These are phyloP conservation scores for Trematomus loennbergii DNA, from an alignment of 2,113 vertebrate species.

Conservation along the genomic window DNA sequence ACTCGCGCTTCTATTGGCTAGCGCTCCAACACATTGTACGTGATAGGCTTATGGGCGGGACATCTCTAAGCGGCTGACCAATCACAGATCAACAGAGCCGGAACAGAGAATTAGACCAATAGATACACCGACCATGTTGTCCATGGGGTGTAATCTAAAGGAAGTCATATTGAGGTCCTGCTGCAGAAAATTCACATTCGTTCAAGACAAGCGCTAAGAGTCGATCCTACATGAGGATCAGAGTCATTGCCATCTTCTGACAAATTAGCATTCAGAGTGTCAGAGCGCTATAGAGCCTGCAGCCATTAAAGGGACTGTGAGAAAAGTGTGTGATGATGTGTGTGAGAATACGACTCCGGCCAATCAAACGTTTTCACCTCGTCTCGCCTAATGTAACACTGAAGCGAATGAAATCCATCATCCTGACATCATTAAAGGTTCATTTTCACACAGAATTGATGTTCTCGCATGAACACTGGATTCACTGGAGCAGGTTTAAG, in stretches of 20 bases:
- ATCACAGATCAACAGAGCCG: no score
- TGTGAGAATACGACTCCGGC: background rate
- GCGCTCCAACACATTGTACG: no score
- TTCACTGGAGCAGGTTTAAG: background rate
- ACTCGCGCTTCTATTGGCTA: no score
- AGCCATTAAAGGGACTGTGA: constrained; percentile 21
- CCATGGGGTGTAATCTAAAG: background rate
- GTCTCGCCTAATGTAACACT: background rate
- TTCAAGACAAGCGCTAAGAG: background rate
- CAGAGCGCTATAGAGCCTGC: background rate
- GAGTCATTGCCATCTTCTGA: constrained; percentile 4
- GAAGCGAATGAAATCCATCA: constrained; percentile 27
- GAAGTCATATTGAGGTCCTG: background rate
- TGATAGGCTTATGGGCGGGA: no score
- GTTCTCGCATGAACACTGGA: background rate
- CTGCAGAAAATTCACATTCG: background rate
- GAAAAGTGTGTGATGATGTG: constrained; percentile 8
- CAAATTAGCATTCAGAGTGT: constrained; percentile 17
- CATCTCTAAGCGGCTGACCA: no score
- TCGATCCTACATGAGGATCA: constrained; percentile 7
- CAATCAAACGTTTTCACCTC: constrained; percentile 1
- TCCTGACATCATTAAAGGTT: constrained; percentile 31
- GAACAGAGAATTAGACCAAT: no score
- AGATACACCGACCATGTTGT: no score
- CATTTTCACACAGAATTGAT: constrained; percentile 5